These are phyloP conservation scores for Danaus melanippus DNA, from an alignment of 1,140 invertebrate genomes.

Conservation along the genomic window DNA sequence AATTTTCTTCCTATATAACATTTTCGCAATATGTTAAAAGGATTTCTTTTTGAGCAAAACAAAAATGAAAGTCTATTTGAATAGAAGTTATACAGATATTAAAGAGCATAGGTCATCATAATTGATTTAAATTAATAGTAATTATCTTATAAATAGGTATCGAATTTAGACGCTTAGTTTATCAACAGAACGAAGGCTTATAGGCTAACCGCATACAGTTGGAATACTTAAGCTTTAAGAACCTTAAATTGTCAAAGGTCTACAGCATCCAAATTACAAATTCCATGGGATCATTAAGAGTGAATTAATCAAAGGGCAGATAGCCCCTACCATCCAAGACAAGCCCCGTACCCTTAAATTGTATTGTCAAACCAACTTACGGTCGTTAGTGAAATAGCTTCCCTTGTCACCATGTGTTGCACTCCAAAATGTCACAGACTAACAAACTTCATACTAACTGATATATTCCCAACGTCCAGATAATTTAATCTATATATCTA, in stretches of 20 bases:
- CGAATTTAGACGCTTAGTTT: too few species aligned
- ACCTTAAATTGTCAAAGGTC: slow-evolving; percentile 16
- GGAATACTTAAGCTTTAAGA: slow-evolving; percentile 7
- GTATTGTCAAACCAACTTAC: slow-evolving; percentile 31
- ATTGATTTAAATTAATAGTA: too few species aligned
- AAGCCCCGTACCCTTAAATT: slow-evolving; percentile 24
- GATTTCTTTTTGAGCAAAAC: too few species aligned
- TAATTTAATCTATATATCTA: too few species aligned
- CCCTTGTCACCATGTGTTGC: slow-evolving; percentile 20
- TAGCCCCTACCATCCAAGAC: slow-evolving; percentile 26
- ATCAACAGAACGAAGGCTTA: too few species aligned
- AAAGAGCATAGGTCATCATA: too few species aligned
- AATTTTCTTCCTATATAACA: too few species aligned
- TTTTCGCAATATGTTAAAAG: too few species aligned
- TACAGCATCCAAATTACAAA: slow-evolving; percentile 30
- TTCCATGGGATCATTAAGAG: slow-evolving; percentile 31
- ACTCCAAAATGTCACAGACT: slow-evolving; percentile 7
- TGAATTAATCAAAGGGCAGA: slow-evolving; percentile 31
- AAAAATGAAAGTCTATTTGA: too few species aligned
- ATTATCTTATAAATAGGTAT: too few species aligned
- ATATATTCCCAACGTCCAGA: too few species aligned
- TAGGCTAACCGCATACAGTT: not conserved
- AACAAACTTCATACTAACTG: not conserved
- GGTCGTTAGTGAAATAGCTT: slow-evolving; percentile 17
- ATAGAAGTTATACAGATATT: too few species aligned